Evolutionary conservation across 2,113 vertebrate genomes (phyloP).

Genomic region (Parus major): DNA sequence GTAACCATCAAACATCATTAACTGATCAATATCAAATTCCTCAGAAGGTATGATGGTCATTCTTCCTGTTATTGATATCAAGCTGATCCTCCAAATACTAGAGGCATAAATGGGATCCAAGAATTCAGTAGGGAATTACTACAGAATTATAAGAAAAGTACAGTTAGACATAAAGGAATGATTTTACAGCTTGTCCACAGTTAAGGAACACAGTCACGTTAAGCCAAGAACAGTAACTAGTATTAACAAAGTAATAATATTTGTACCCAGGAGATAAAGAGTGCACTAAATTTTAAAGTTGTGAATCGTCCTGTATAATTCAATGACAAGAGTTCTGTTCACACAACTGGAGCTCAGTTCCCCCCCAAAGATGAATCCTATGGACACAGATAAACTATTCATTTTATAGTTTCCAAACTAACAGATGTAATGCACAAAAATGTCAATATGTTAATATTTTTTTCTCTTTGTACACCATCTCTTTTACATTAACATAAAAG

Average conservation of each 20-base stretch:
- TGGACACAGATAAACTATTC: neutral
- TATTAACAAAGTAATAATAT: neutral
- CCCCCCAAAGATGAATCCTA: accelerated
- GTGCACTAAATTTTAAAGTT: neutral
- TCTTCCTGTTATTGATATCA: neutral
- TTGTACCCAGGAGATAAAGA: neutral
- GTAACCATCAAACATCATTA: neutral
- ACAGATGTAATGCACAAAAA: neutral
- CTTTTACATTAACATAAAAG: neutral
- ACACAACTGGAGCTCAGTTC: neutral
- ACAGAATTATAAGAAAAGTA: neutral
- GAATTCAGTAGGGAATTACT: neutral
- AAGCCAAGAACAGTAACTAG: neutral
- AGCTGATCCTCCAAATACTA: neutral
- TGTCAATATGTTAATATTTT: neutral
- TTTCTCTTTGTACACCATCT: neutral
- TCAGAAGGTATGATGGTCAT: neutral
- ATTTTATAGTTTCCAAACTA: neutral
- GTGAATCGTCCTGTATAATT: neutral
- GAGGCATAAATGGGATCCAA: neutral
- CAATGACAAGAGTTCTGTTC: neutral
- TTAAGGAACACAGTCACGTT: neutral
- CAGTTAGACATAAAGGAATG: neutral
- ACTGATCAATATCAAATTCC: neutral
- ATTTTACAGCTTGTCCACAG: neutral